Evolutionary conservation across 2,888 invertebrate species (phyloP), one percentile per base, ranked within the genome.

Genomic region (Brachylomia viminalis): DNA sequence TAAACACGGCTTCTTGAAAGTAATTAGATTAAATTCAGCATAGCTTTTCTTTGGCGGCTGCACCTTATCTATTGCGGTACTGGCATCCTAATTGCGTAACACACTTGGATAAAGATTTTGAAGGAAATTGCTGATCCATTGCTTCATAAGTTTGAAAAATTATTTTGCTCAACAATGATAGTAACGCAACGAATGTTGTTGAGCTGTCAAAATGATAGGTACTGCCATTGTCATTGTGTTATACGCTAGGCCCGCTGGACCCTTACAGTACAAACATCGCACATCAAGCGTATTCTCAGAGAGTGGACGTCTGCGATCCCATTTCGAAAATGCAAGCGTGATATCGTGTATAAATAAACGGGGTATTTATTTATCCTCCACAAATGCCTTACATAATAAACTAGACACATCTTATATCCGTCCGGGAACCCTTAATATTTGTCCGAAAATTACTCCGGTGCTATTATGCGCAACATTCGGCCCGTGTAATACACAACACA

Each of bases 401-500:
- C 56, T 54, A 65, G 42, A 17, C 27, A 67, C 67, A 54, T 70
- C 30, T 69, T 56, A 27, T 15, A 17, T n/a, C 56, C 58, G 58
- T 66, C 49, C 52, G 56, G 23, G 65, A 23, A 52, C 23, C 69
- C 77, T 52, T 42, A 27, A 72, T 79, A 80, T 77, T 76, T 68
- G 73, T 70, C 82, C 71, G 4, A 83, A 84, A 68, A 85, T 77
- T 76, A 77, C 76, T 65, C 42, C 30, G 33, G 38, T 7, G 30
- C 68, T 72, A 81, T 82, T 85, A 82, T 83, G 74, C 61, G 56
- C 62, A 75, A 75, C 78, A 85, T 80, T 85, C 42, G 77, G 66
- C 42, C 72, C 87, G 84, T 85, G 73, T 86, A 82, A 79, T 85
- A 79, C 79, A 76, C 76, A 86, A 85, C 64, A 79, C 75, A 67